Percentiles rank a stretch among this genome's conserved stretches.
Evolutionary conservation across 2,113 vertebrate species (phyloP).

Genomic region (Bufo gargarizans): DNA sequence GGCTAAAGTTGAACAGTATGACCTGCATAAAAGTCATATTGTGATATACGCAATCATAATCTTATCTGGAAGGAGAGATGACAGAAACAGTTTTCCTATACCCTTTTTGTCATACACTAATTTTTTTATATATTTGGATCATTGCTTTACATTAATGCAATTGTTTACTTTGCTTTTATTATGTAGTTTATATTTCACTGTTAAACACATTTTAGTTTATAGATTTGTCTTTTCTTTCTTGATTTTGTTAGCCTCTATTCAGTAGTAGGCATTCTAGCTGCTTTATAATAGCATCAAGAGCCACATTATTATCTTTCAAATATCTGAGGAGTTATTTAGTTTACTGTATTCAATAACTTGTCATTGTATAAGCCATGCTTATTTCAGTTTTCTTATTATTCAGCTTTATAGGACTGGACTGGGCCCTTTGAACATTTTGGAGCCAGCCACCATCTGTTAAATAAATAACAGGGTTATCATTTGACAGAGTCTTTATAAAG

Average conservation of each 20-base stretch:
- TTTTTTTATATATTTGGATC: too few species aligned
- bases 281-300: background rate
- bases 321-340: background rate
- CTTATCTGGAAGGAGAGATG: background rate
- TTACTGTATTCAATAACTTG: conserved; percentile 3
- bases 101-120: background rate
- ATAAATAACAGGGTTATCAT: conserved; percentile 28
- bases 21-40: background rate
- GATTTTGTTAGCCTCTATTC: background rate
- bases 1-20: too few species aligned
- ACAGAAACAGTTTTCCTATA: background rate
- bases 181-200: background rate
- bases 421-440: conserved; percentile 2
- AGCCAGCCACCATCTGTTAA: conserved; percentile 23
- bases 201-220: background rate
- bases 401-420: background rate
- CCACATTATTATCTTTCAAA: conserved; percentile 2
- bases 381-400: background rate
- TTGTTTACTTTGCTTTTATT: background rate
- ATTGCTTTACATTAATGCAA: background rate
- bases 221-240: background rate
- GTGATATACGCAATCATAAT: background rate
- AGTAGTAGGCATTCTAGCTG: background rate
- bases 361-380: background rate
- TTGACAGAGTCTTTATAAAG: conserved; percentile 41